Evolutionary conservation across 2,797 vertebrate species (phyloP).

Genomic region (Chaunax sp.): DNA sequence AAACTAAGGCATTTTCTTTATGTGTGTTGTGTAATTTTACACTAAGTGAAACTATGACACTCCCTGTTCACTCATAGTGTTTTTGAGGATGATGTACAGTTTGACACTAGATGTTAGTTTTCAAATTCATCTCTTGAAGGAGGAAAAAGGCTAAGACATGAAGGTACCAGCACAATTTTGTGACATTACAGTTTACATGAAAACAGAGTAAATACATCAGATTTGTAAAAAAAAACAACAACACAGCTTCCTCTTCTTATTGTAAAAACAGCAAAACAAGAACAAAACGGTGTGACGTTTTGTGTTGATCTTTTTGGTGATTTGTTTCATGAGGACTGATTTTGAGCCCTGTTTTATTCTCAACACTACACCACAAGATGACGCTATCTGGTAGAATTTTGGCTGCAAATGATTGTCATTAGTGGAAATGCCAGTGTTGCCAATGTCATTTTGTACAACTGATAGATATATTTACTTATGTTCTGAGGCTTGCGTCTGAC

Average conservation of each 20-base stretch:
- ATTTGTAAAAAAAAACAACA: no score
- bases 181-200: not conserved
- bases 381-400: constrained; percentile 26
- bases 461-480: constrained; percentile 17
- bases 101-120: not conserved
- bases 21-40: not conserved
- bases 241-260: not conserved
- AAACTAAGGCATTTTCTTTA: not conserved
- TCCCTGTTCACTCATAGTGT: not conserved
- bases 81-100: not conserved
- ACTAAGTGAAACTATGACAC: not conserved
- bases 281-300: not conserved
- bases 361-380: constrained; percentile 56
- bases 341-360: not conserved
- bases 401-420: not conserved
- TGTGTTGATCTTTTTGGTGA: not conserved
- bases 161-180: not conserved
- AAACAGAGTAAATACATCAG: no score
- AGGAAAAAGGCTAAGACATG: not conserved
- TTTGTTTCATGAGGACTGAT: not conserved
- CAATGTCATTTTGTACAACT: constrained; percentile 27
- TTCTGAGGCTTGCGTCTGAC: not conserved
- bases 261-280: not conserved
- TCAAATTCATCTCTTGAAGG: not conserved
- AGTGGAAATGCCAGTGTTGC: constrained; percentile 25